Evolutionary conservation across 1,140 invertebrate species (phyloP).

Genomic region (Mercenaria mercenaria): DNA sequence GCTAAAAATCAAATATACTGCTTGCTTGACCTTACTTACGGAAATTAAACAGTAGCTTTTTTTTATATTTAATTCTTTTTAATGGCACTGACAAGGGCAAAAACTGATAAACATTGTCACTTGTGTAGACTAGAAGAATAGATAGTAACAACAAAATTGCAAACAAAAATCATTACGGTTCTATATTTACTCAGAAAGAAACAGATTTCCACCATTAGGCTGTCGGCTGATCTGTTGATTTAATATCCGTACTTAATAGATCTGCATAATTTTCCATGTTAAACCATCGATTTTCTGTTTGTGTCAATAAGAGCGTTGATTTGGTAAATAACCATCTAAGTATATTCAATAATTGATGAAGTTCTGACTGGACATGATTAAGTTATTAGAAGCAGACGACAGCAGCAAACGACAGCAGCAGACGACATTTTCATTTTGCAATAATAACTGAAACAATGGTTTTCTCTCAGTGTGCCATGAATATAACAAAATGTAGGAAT

Average conservation of each 20-base stretch:
- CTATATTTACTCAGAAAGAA: slow-evolving; percentile 44
- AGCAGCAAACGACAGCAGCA: neutral
- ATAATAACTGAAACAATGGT: too few relatives aligned
- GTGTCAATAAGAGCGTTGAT: slow-evolving; percentile 32
- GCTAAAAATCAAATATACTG: too few relatives aligned
- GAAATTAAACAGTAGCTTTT: too few relatives aligned
- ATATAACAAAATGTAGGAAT: too few relatives aligned
- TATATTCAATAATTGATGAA: slow-evolving; percentile 49
- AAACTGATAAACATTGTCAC: too few relatives aligned
- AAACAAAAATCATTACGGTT: slow-evolving; percentile 33
- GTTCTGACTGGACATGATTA: slow-evolving; percentile 28
- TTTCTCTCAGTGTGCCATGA: too few relatives aligned
- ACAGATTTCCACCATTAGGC: slow-evolving; percentile 51
- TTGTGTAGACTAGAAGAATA: neutral
- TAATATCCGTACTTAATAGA: slow-evolving; percentile 57
- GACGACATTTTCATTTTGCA: neutral
- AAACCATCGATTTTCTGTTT: slow-evolving; percentile 43
- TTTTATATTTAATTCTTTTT: too few relatives aligned
- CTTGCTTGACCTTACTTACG: too few relatives aligned
- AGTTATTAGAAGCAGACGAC: slow-evolving; percentile 12
- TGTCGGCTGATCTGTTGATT: slow-evolving; percentile 49
- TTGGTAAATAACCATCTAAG: slow-evolving; percentile 33
- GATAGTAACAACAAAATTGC: slow-evolving; percentile 22
- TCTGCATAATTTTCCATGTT: slow-evolving; percentile 55
- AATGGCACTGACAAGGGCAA: too few relatives aligned